Base-by-base conservation (phyloP, 2,797 vertebrate genomes). In the Cirrhinus mrigala region DNA sequence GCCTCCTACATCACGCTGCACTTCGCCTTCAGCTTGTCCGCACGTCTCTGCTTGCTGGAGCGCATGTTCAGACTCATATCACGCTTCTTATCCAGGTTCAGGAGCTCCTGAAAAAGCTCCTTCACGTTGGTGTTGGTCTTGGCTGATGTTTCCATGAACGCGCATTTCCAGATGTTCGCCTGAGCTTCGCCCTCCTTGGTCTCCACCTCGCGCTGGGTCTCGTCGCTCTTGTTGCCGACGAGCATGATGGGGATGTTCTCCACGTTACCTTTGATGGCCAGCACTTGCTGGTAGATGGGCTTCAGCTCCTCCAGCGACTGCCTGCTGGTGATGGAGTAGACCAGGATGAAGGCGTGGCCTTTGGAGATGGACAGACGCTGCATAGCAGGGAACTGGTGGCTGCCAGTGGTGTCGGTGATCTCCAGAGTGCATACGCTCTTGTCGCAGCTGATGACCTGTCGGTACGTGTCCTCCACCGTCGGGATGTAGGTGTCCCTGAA, bases 121-220 rank as follows among this genome's bases (percentile, higher is more conserved):
- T 96, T 96, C 86, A 97, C 96, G 14, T 97, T 97, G 94, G 96
- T 94, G 95, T 97, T 97, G 95, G 96, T 96, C 95, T 97, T 97
- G 93, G 96, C 96, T 0, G 96, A 97, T 22, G 96, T 97, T 92
- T 97, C 96, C 96, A 97, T 97, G 93, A 97, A 97, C 91, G 96
- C 95, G 87, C 96, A 97, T 83, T 96, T 96, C 96, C 96, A 97
- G 90, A 94, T 92, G 91, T 94, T 94, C 52, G 96, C 96, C 94
- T 96, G n/a, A 0, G 96, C 96, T 91, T 97, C 96, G 0, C 96
- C 96, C 62, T 97, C 96, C 70, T 92, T 90, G 82, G 96, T 95
- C 89, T 96, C 95, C 89, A 97, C 96, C 92, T 97, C 96, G 6
- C 96, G 92, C 91, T 96, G 96, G 11, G 95, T 96, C 92, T 97